phyloP scores from a whole-genome alignment of 2,888 invertebrate species.

The Brassicogethes aeneus region DNA sequence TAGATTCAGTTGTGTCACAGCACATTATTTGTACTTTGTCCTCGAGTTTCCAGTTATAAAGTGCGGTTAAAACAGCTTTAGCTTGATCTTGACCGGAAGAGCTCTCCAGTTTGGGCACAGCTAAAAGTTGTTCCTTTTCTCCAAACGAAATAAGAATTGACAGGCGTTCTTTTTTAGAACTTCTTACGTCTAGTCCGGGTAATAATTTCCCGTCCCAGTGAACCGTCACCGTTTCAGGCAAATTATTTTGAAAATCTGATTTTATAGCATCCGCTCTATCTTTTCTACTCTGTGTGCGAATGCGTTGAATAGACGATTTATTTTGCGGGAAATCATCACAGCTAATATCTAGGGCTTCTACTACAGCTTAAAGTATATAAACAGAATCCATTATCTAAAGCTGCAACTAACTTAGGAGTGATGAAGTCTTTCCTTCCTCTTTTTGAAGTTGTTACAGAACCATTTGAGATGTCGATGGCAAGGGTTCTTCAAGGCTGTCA shows the following conservation, averaged over 20 bases:
- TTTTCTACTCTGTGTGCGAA: conserved; percentile 18
- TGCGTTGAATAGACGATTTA: conserved; percentile 25
- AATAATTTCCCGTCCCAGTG: conserved; percentile 31
- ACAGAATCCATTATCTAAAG: conserved; percentile 20
- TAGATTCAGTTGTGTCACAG: too few species aligned
- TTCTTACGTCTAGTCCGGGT: conserved; percentile 19
- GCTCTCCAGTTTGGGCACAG: too few species aligned
- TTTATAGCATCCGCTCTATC: conserved; percentile 26
- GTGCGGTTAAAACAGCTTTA: conserved; percentile 17
- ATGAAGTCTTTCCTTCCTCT: too few species aligned
- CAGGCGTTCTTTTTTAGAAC: conserved; percentile 24
- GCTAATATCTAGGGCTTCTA: conserved; percentile 20
- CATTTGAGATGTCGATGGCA: conserved; percentile 6
- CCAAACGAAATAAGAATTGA: too few species aligned
- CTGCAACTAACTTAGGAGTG: conserved; percentile 19
- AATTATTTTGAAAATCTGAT: conserved; percentile 26
- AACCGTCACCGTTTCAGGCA: conserved; percentile 24
- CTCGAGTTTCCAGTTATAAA: conserved; percentile 9
- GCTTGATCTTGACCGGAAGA: too few species aligned
- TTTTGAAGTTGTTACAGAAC: conserved; percentile 8
- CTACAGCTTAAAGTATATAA: conserved; percentile 19
- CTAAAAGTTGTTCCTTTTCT: too few species aligned
- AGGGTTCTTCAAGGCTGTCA: conserved; percentile 10
- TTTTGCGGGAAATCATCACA: conserved; percentile 24
- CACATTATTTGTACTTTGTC: too few species aligned